These are phyloP conservation scores for Meloidogyne exigua DNA, from an alignment of 1,140 invertebrate genomes.

Conservation along the genomic window DNA sequence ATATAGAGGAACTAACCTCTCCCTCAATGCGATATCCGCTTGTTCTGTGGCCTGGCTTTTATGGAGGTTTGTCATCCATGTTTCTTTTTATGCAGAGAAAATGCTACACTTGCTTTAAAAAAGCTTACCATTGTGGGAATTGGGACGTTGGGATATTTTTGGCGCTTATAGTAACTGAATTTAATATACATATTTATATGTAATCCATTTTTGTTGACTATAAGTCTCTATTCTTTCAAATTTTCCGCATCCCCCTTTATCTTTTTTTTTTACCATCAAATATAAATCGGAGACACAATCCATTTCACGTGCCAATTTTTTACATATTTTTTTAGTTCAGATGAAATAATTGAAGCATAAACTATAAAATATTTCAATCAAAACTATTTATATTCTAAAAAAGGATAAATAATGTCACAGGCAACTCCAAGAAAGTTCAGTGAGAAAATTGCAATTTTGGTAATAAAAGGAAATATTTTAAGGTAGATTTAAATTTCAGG, in stretches of 20 bases:
- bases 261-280: neutral
- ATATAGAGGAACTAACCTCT: neutral
- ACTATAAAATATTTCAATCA: constrained; percentile 6
- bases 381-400: neutral
- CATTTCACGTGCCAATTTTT: neutral
- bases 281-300: neutral
- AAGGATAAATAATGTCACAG: constrained; percentile 44
- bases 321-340: neutral
- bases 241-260: neutral
- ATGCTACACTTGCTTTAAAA: neutral
- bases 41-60: neutral
- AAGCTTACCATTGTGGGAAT: neutral
- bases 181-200: neutral
- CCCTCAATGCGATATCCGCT: neutral
- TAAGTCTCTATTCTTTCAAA: neutral
- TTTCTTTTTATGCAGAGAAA: neutral
- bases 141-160: neutral
- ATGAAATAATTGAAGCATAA: neutral
- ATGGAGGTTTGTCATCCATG: neutral
- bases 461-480: constrained; percentile 3
- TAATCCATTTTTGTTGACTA: neutral
- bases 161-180: neutral
- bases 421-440: constrained; percentile 63
- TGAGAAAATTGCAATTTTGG: constrained; percentile 57
- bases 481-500: constrained; percentile 32